phyloP scores from a whole-genome alignment of 2,113 vertebrate genomes.

The Budorcas taxicolor region DNA sequence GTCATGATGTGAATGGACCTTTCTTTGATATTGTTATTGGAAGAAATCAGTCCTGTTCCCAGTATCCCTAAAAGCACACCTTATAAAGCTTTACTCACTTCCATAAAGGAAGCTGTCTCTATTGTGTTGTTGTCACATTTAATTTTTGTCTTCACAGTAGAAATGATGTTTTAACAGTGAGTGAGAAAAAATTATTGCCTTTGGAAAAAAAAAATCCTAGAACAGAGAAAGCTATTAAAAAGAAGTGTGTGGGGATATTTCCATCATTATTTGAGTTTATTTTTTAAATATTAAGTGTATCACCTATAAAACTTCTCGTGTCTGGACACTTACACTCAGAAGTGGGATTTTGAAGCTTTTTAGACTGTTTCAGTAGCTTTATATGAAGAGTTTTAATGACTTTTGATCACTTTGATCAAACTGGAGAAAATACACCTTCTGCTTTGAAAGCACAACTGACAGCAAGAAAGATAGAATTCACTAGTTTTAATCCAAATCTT shows the following conservation, averaged over 20 bases:
- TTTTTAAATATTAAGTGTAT: background rate
- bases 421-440: background rate
- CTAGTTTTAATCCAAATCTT: background rate
- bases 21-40: background rate
- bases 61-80: background rate
- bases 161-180: constrained; percentile 23
- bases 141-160: constrained; percentile 41
- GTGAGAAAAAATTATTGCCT: background rate
- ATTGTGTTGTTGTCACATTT: constrained; percentile 13
- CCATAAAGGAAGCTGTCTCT: background rate
- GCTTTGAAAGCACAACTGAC: background rate
- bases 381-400: background rate
- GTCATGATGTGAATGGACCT: background rate
- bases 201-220: background rate
- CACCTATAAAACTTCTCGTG: background rate
- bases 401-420: background rate
- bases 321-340: background rate
- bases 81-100: background rate
- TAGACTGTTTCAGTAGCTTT: background rate
- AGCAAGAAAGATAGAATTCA: background rate
- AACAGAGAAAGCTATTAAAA: background rate
- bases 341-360: background rate
- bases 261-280: background rate
- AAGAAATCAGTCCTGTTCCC: background rate
- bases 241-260: background rate